Base-by-base conservation (phyloP, 2,797 vertebrate species). In the Oreonectes daqikongensis region DNA sequence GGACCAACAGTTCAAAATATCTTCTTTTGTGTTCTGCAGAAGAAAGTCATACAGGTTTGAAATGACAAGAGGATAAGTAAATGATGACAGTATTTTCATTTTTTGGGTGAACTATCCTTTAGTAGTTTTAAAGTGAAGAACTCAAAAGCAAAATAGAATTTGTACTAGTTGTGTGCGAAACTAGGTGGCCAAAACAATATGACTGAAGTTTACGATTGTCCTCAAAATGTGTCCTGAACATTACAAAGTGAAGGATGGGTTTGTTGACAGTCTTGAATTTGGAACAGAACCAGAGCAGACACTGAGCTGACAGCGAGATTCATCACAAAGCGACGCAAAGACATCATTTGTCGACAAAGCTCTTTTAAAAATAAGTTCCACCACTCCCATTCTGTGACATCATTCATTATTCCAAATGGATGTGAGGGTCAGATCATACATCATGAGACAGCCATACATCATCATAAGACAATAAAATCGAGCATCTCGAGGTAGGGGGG, bases 361-460 rank as follows among this genome's bases (percentile, higher is more conserved):
- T 74, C 57, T 79, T 77, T 74, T 82, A 86, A 81, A 82, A 86
- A 78, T 88, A 78, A 89, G 87, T 52, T 76, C 80, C 87, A 75
- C 78, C 72, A 75, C 69, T 87, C 78, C 61, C 69, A 59, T 75
- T 69, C 73, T 50, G 71, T 83, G 82, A 84, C 86, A 85, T 69
- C 83, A 78, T 76, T 82, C 77, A 84, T 85, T 83, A 86, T 88
- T 70, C 69, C 79, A 48, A 80, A 81, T 52, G 64, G 59, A 80
- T 76, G 72, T 80, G 68, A 18, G 8, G 20, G 44, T 69, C 78
- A 66, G 35, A 10, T 44, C 65, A 55, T 69, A 44, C 20, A 76
- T 65, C 42, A 69, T 10, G 15, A 35, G 59, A 60, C 30, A 42
- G 32, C 53, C 14, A 70, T 57, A 57, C 38, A 71, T 77, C n/a